Conservation (phyloP, 2,113 vertebrate species). For the Oncorhynchus gorbuscha region DNA sequence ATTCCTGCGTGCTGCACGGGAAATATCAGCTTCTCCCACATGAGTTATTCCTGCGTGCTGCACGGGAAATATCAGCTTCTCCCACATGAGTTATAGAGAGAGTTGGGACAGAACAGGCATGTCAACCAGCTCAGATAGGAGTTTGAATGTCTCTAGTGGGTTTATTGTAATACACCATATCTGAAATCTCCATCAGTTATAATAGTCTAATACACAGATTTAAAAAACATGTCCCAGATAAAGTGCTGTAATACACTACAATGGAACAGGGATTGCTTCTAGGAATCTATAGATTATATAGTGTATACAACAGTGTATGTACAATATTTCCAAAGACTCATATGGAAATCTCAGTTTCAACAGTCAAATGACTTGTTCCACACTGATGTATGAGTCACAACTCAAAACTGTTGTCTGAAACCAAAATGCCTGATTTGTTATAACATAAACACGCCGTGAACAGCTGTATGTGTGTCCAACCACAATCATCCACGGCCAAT, state of each 20-base stretch:
- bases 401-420: background rate
- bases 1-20: conserved; percentile 16
- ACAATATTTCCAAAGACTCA: too few relatives aligned
- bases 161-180: too few relatives aligned
- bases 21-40: conserved; percentile 30
- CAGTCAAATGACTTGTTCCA: background rate
- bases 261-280: too few relatives aligned
- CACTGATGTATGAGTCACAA: background rate
- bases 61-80: conserved; percentile 30
- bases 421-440: conserved; percentile 2
- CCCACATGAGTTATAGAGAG: conserved; percentile 7
- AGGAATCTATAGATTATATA: too few relatives aligned
- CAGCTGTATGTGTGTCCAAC: conserved; percentile 22
- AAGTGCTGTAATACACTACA: too few relatives aligned
- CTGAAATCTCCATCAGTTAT: too few relatives aligned
- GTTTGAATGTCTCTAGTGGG: too few relatives aligned
- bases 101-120: background rate
- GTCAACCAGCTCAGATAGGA: too few relatives aligned
- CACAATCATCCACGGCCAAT: conserved; percentile 26
- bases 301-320: too few relatives aligned
- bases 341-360: background rate
- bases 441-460: conserved; percentile 21
- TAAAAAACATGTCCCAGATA: too few relatives aligned
- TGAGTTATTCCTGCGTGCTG: conserved; percentile 14
- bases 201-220: too few relatives aligned